Percentiles rank a stretch among this genome's conserved stretches.
These are phyloP conservation scores for Bursaphelenchus okinawaensis DNA, from an alignment of 2,888 invertebrate species.

Conservation along the genomic window DNA sequence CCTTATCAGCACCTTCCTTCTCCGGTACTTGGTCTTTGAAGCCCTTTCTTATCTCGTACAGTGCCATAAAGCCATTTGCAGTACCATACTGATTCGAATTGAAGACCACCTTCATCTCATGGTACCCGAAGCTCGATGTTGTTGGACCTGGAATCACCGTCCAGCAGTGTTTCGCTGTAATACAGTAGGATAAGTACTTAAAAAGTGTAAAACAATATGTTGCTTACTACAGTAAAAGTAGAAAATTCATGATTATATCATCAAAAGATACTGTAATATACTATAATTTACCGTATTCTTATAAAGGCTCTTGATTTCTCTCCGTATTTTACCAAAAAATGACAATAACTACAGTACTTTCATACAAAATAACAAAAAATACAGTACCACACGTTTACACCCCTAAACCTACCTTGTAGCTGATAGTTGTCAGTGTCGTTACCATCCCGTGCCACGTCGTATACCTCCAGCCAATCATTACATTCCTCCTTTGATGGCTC, in stretches of 20 bases:
- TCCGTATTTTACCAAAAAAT: no score
- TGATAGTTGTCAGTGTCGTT: slow-evolving; percentile 28
- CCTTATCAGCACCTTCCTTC: slow-evolving; percentile 26
- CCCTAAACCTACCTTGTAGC: slow-evolving; percentile 31
- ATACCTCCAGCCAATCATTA: slow-evolving; percentile 52
- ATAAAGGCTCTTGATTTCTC: no score
- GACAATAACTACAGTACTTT: no score
- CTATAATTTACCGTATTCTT: no score
- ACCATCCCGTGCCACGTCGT: slow-evolving; percentile 41
- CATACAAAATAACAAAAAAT: no score
- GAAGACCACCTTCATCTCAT: slow-evolving; percentile 79
- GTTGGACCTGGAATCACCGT: slow-evolving; percentile 81
- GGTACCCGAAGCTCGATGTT: slow-evolving; percentile 51
- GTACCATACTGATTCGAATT: slow-evolving; percentile 81
- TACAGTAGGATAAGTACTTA: background rate
- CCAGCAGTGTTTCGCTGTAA: slow-evolving; percentile 72
- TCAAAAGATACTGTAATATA: no score
- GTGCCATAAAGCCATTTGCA: slow-evolving; percentile 89
- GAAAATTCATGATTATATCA: background rate
- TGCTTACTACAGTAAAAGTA: no score
- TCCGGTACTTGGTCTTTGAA: slow-evolving; percentile 45
- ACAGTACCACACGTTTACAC: no score
- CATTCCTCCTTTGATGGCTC: slow-evolving; percentile 33
- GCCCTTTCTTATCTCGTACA: slow-evolving; percentile 76
- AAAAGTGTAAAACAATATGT: no score